phyloP scores from a whole-genome alignment of 2,113 vertebrate genomes.

The Rhinopithecus roxellana region DNA sequence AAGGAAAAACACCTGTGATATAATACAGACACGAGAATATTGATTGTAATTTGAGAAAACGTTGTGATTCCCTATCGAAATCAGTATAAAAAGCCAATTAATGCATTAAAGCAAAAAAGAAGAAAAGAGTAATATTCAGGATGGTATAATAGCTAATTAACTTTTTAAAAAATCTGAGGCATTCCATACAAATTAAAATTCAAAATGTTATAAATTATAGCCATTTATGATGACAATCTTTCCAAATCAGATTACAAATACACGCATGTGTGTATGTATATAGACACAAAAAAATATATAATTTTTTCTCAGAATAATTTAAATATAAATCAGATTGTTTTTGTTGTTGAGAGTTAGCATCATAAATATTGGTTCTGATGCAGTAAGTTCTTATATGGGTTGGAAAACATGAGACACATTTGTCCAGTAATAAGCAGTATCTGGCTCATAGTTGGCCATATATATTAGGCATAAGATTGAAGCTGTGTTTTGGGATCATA shows the following conservation, averaged over 20 bases:
- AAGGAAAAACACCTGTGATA: not conserved
- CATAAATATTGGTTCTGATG: not conserved
- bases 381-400: not conserved
- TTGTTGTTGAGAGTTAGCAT: not conserved
- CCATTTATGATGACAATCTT: not conserved
- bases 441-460: not conserved
- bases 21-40: not conserved
- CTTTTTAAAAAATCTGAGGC: not conserved
- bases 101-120: not conserved
- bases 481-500: not conserved
- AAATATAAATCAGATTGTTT: not conserved
- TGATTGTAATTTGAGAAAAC: not conserved
- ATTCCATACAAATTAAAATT: not conserved
- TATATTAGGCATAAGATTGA: not conserved
- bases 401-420: not conserved
- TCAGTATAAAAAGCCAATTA: not conserved
- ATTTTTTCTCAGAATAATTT: not conserved
- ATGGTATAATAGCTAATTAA: not conserved
- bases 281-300: not conserved
- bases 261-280: not conserved
- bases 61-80: not conserved
- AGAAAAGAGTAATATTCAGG: not conserved
- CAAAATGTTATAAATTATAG: not conserved
- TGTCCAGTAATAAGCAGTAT: not conserved
- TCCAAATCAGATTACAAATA: not conserved